These are phyloP conservation scores for Diaprepes abbreviatus DNA, from an alignment of 2,888 invertebrate species.

Conservation along the genomic window DNA sequence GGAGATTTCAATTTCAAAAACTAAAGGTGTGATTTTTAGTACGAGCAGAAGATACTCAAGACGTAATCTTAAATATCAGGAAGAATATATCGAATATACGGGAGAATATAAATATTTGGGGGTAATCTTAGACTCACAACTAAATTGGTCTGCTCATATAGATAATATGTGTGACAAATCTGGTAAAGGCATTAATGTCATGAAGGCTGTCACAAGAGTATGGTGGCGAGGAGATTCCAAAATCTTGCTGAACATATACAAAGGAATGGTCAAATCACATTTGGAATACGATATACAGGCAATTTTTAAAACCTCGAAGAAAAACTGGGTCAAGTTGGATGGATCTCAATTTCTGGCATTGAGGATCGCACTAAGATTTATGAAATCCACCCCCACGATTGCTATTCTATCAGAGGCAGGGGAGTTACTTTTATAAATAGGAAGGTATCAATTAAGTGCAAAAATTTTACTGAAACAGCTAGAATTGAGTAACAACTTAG, in stretches of 20 bases:
- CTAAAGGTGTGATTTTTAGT: not conserved
- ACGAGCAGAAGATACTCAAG: not conserved
- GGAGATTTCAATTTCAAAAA: not conserved
- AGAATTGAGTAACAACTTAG: too few species aligned
- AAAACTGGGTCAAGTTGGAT: not conserved
- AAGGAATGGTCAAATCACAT: not conserved
- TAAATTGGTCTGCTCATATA: not conserved
- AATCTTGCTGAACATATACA: not conserved
- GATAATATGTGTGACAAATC: not conserved
- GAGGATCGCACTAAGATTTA: too few species aligned
- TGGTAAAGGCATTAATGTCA: constrained; percentile 14
- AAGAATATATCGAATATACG: not conserved
- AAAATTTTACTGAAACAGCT: too few species aligned
- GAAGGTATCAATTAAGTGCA: too few species aligned
- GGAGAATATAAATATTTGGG: constrained; percentile 14
- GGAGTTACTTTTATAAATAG: too few species aligned
- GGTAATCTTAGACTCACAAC: not conserved
- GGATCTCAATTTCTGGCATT: too few species aligned
- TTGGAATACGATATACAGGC: not conserved
- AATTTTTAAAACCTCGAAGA: too few species aligned
- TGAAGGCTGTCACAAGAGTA: constrained; percentile 1
- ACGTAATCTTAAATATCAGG: not conserved
- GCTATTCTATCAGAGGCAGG: too few species aligned
- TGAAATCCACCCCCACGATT: too few species aligned
- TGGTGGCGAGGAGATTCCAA: constrained; percentile 17